phyloP scores from a whole-genome alignment of 2,888 invertebrate genomes.

The Bursaphelenchus okinawaensis region DNA sequence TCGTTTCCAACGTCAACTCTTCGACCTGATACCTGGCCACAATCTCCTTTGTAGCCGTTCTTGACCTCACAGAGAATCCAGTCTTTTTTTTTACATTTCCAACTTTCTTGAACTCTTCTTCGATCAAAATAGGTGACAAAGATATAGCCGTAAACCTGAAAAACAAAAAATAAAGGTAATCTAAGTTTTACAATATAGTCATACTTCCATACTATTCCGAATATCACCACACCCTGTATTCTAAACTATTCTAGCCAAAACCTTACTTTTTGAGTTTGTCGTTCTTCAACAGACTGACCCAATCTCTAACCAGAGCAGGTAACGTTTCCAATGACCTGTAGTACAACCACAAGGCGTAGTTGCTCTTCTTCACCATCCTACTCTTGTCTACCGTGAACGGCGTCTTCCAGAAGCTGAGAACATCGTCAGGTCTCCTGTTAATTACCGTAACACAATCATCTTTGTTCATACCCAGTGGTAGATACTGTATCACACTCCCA shows the following conservation, averaged over 20 bases:
- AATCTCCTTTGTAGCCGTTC: slow-evolving; percentile 66
- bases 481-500: neutral
- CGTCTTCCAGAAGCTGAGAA: slow-evolving; percentile 8
- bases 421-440: neutral
- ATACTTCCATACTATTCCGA: no score
- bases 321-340: slow-evolving; percentile 55
- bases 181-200: no score
- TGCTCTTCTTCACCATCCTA: slow-evolving; percentile 6
- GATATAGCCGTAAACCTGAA: slow-evolving; percentile 58
- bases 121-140: slow-evolving; percentile 57
- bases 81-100: slow-evolving; percentile 26
- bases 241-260: neutral
- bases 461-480: neutral
- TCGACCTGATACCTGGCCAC: slow-evolving; percentile 76
- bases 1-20: slow-evolving; percentile 73
- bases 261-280: slow-evolving; percentile 18
- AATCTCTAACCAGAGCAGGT: slow-evolving; percentile 60
- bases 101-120: slow-evolving; percentile 56
- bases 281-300: slow-evolving; percentile 59
- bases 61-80: slow-evolving; percentile 3
- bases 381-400: neutral
- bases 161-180: slow-evolving; percentile 9
- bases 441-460: neutral
- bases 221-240: no score
- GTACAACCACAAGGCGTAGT: slow-evolving; percentile 46